phyloP scores from a whole-genome alignment of 2,888 invertebrate genomes.

The Meiosimyza decipiens region DNA sequence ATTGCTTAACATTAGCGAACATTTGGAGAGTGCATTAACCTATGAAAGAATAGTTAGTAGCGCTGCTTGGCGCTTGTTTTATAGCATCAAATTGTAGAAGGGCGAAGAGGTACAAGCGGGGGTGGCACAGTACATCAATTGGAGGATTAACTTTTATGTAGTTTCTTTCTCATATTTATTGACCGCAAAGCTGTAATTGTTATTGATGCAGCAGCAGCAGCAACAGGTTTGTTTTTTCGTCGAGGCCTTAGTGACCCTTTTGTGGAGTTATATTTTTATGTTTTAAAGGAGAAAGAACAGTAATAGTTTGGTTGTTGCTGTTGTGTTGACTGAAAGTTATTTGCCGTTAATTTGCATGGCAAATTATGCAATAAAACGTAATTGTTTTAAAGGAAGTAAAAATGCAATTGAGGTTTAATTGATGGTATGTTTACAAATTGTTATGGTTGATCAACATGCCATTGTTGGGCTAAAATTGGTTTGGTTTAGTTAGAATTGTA shows the following conservation, averaged over 20 bases:
- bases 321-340: background rate
- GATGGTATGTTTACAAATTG: too few relatives aligned
- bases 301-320: background rate
- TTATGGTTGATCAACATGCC: too few relatives aligned
- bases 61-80: too few relatives aligned
- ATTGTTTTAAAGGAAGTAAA: background rate
- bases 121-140: background rate
- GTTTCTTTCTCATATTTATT: background rate
- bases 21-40: constrained; percentile 2
- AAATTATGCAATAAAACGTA: constrained; percentile 19
- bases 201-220: background rate
- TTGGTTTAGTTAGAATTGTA: too few relatives aligned
- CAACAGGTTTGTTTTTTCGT: background rate
- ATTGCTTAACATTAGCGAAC: constrained; percentile 19
- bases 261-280: background rate
- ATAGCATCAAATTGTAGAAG: too few relatives aligned
- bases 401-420: too few relatives aligned
- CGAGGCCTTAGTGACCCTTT: constrained; percentile 13
- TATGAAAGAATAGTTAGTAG: too few relatives aligned
- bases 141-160: background rate
- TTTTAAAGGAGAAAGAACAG: too few relatives aligned
- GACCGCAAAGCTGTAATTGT: background rate
- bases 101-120: too few relatives aligned
- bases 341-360: constrained; percentile 18
- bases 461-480: too few relatives aligned